Evolutionary conservation across 2,797 vertebrate genomes (phyloP).

Genomic region (Nannoperca obscura): DNA sequence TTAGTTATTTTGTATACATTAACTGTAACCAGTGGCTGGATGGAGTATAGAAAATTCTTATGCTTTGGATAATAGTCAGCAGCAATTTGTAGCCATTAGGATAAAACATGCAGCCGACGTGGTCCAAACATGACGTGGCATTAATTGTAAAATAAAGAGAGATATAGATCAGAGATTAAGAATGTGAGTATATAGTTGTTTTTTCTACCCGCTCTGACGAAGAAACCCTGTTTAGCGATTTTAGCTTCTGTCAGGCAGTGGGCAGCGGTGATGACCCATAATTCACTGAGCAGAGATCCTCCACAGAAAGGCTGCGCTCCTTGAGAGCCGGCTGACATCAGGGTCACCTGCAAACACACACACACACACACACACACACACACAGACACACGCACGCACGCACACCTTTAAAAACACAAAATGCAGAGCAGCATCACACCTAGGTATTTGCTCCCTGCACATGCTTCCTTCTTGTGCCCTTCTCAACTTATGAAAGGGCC

Average conservation of each 20-base stretch:
- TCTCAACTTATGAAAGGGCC: not conserved
- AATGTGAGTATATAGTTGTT: not conserved
- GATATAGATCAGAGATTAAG: too few relatives aligned
- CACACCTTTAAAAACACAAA: not conserved
- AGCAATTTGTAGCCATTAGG: too few relatives aligned
- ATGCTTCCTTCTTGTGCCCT: not conserved
- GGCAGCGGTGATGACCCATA: constrained; percentile 94
- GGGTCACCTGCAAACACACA: constrained; percentile 82
- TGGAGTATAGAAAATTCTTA: too few relatives aligned
- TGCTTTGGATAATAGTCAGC: too few relatives aligned
- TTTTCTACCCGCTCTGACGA: constrained; percentile 81
- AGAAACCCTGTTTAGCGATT: constrained; percentile 1
- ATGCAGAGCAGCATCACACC: not conserved
- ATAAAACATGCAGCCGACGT: too few relatives aligned
- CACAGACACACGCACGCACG: not conserved
- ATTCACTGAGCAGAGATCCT: constrained; percentile 89
- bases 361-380: constrained; percentile 26
- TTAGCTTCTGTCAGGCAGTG: constrained; percentile 84
- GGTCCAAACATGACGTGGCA: too few relatives aligned
- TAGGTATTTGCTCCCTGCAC: not conserved
- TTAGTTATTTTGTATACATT: too few relatives aligned
- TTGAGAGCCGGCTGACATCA: constrained; percentile 66
- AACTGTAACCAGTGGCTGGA: too few relatives aligned
- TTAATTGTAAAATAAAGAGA: too few relatives aligned
- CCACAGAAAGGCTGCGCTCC: constrained; percentile 86